Base-by-base conservation (phyloP, 2,113 vertebrate genomes). In the Pterocles gutturalis region DNA sequence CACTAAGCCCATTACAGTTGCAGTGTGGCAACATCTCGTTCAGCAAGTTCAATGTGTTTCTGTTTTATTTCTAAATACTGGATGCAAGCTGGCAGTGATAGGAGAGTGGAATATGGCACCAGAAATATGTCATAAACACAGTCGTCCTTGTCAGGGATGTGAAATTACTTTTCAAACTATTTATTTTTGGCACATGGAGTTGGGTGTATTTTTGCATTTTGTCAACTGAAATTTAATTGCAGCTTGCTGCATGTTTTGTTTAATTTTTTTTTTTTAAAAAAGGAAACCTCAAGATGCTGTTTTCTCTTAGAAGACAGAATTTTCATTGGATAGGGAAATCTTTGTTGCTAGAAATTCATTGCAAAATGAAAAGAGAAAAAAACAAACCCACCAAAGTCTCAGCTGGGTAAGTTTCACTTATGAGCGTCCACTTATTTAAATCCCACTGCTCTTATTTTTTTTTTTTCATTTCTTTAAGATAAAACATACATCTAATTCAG, bases 51-150 rank as follows among this genome's bases (percentile, higher is more conserved):
- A 98, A 95, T 97, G 97, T 98, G 98, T 96, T 98, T 97, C 95
- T 97, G 97, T 98, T 98, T 98, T 97, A 98, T 96, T 98, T 97
- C 97, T 97, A 96, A 98, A 98, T 91, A 91, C 92, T 89, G 96
- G 91, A 83, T 31, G 89, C 95, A 51, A 25, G 81, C 91, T 53
- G 89, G 93, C 97, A 95, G 80, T 20, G 89, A 97, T 87, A 97
- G 95, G 71, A 72, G 76, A 89, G 73, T 1, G 58, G 96, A 96
- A 89, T 84, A 96, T 76, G 91, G 95, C 94, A 95, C 93, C 90
- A 96, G 90, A 93, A 91, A 87, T 91, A 95, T 87, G 94, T 97
- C 94, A 79, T 96, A 97, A 97, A 97, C 96, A 97, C 97, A 97
- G 98, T 96, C 58, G 3, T 94, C 97, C 70, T 96, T 97, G 98